phyloP scores from a whole-genome alignment of 2,797 vertebrate genomes.

The Smutsia gigantea region DNA sequence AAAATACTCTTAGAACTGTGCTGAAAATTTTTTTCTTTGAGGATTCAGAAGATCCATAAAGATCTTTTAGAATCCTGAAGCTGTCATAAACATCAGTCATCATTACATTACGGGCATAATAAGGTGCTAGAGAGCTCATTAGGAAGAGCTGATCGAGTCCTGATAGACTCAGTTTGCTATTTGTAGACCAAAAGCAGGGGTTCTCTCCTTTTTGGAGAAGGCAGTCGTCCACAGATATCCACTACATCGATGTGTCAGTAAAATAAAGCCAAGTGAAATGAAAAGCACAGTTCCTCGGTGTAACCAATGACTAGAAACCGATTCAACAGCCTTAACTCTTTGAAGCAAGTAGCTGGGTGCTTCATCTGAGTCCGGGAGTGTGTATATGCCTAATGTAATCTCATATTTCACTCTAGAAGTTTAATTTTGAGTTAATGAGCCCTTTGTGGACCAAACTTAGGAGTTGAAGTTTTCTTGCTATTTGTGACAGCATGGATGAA shows the following conservation, averaged over 20 bases:
- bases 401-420: conserved; percentile 38
- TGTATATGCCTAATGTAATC: neutral
- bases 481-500: neutral
- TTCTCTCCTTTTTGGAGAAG: conserved; percentile 42
- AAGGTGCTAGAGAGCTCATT: conserved; percentile 29
- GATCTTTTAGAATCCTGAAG: neutral
- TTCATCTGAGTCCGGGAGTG: conserved; percentile 2
- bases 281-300: neutral
- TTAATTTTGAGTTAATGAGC: conserved; percentile 44
- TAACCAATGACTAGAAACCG: conserved; percentile 8
- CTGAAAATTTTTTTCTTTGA: neutral
- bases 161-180: neutral
- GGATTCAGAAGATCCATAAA: conserved; percentile 32
- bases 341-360: conserved; percentile 30
- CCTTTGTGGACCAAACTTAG: conserved; percentile 25
- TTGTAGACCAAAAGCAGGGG: conserved; percentile 19
- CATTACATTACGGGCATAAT: neutral
- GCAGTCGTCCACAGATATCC: neutral
- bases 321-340: conserved; percentile 43
- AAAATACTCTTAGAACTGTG: conserved; percentile 28
- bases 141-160: neutral
- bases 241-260: neutral
- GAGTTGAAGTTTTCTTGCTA: neutral
- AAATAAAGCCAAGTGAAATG: conserved; percentile 42
- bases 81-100: conserved; percentile 22